Conservation (phyloP, 2,113 vertebrate genomes). For the Emydura subglobosa region DNA sequence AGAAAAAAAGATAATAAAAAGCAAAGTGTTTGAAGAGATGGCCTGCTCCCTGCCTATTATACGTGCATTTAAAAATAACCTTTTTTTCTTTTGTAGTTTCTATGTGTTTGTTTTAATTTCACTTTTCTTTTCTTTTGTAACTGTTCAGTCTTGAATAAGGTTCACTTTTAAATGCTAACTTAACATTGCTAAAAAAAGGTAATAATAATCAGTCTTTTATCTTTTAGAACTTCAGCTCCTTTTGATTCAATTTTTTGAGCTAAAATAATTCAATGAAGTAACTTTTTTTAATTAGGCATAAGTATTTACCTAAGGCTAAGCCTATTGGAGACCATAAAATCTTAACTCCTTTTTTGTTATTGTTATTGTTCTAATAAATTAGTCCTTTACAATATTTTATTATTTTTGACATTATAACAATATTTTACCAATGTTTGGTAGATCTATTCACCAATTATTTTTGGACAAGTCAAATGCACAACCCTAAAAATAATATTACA, state of each 20-base stretch:
- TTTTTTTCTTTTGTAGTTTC: neutral
- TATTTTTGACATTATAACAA: neutral
- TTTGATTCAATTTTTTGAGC: neutral
- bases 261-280: neutral
- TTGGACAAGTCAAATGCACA: neutral
- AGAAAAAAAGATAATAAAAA: no score
- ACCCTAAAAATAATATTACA: neutral
- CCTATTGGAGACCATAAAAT: neutral
- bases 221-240: neutral
- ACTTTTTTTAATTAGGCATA: neutral
- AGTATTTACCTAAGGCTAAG: neutral
- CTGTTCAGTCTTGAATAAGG: neutral
- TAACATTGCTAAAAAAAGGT: neutral
- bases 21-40: no score
- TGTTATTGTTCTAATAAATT: neutral
- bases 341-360: neutral
- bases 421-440: neutral
- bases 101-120: neutral
- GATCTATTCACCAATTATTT: neutral
- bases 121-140: neutral
- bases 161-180: neutral
- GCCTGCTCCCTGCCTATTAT: neutral
- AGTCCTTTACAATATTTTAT: neutral
- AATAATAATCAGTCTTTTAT: neutral
- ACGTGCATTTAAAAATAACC: neutral